Conservation (phyloP, 2,888 invertebrate species). For the Orthosia gracilis region DNA sequence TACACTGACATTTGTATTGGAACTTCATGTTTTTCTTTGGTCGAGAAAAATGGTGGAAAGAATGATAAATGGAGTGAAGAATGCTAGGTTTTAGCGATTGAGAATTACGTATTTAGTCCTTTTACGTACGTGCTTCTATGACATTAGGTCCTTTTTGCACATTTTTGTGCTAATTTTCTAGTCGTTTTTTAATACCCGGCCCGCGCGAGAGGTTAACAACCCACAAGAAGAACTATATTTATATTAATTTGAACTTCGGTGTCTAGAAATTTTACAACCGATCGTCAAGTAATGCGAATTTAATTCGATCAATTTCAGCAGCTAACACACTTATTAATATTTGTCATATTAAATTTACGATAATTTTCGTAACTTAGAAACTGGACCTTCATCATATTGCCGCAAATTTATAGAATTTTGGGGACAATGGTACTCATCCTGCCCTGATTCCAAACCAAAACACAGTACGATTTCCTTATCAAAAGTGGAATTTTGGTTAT, state of each 20-base stretch:
- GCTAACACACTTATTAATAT: too few species aligned
- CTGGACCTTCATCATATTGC: too few species aligned
- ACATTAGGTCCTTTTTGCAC: not conserved
- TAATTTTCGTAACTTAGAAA: too few species aligned
- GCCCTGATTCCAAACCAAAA: not conserved
- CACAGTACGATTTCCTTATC: not conserved
- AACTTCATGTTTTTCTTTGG: not conserved
- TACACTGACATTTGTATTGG: conserved; percentile 25
- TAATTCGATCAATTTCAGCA: too few species aligned
- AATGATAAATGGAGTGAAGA: conserved; percentile 15
- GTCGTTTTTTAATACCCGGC: too few species aligned
- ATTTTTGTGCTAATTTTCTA: not conserved
- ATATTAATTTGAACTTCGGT: too few species aligned
- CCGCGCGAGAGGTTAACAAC: too few species aligned
- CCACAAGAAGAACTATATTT: too few species aligned
- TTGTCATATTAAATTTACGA: too few species aligned
- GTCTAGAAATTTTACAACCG: too few species aligned
- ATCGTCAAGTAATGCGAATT: too few species aligned
- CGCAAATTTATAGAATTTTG: too few species aligned
- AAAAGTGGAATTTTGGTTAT: not conserved
- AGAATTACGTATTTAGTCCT: not conserved
- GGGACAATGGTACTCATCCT: not conserved
- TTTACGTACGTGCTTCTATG: not conserved
- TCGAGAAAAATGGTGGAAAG: not conserved
- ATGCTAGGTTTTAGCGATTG: not conserved